These are phyloP conservation scores for Epirrita christyi DNA, from an alignment of 2,888 invertebrate genomes.

Conservation along the genomic window DNA sequence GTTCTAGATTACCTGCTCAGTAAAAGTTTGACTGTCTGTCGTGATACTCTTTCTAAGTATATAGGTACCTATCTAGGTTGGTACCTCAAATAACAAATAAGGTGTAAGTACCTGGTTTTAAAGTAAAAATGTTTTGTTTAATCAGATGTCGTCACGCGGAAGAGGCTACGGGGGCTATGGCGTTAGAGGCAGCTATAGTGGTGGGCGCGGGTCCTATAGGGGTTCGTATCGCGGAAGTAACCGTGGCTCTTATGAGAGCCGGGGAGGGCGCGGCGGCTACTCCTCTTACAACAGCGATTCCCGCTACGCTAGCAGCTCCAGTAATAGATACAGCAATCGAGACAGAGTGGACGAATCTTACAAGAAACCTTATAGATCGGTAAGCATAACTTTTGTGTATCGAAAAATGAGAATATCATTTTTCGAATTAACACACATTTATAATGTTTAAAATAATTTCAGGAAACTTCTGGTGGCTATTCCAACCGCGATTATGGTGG, in stretches of 20 bases:
- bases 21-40: no score
- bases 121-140: slow-evolving; percentile 1
- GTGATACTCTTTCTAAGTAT: no score
- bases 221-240: slow-evolving; percentile 72
- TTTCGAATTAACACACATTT: not conserved
- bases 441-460: slow-evolving; percentile 30
- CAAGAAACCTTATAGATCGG: slow-evolving; percentile 78
- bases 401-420: no score
- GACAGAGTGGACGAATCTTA: slow-evolving; percentile 78
- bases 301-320: slow-evolving; percentile 68
- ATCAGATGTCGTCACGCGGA: slow-evolving; percentile 77
- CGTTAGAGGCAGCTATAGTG: slow-evolving; percentile 67
- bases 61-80: no score
- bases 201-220: slow-evolving; percentile 65
- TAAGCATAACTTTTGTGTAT: slow-evolving; percentile 48
- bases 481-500: slow-evolving; percentile 82
- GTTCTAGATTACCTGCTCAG: no score
- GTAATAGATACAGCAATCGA: slow-evolving; percentile 67
- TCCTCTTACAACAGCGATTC: slow-evolving; percentile 73
- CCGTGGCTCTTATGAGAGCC: slow-evolving; percentile 70
- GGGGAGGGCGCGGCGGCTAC: slow-evolving; percentile 74
- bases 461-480: slow-evolving; percentile 79
- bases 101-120: no score
- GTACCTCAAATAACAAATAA: no score
- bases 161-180: slow-evolving; percentile 72